These are phyloP conservation scores for Pygocentrus nattereri DNA, from an alignment of 2,797 vertebrate species.

Conservation along the genomic window DNA sequence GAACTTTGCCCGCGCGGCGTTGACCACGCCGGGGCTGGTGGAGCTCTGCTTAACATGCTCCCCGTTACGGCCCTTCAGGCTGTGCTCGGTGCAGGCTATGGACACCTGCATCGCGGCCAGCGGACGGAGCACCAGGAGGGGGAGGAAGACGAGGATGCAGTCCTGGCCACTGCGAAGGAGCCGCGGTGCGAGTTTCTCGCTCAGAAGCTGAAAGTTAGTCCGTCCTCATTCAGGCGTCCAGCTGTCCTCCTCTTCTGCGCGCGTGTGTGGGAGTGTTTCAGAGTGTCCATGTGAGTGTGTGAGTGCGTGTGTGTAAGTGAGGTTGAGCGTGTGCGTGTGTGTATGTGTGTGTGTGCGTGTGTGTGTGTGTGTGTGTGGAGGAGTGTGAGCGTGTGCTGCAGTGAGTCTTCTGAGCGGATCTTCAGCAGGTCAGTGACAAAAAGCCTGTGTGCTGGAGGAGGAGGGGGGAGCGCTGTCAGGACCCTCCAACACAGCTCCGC, in stretches of 20 bases:
- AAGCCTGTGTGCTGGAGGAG: constrained; percentile 54
- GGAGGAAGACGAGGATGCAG: constrained; percentile 37
- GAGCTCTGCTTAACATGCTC: constrained; percentile 94
- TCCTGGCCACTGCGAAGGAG: constrained; percentile 35
- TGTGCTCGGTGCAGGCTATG: constrained; percentile 98
- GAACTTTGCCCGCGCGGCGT: constrained; percentile 95
- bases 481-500: constrained; percentile 61
- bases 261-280: not conserved
- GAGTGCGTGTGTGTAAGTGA: no score
- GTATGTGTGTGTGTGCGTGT: not conserved
- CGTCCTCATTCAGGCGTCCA: not conserved
- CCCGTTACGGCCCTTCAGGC: constrained; percentile 94
- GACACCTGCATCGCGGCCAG: constrained; percentile 95
- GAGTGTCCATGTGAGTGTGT: not conserved
- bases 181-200: constrained; percentile 6
- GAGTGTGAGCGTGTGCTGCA: constrained; percentile 22
- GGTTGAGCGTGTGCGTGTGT: not conserved
- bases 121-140: constrained; percentile 4
- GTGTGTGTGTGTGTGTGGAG: not conserved
- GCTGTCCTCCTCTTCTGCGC: constrained; percentile 9
- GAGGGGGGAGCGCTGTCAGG: constrained; percentile 56
- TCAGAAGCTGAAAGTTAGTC: constrained; percentile 35
- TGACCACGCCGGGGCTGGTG: constrained; percentile 92
- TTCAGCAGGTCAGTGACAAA: constrained; percentile 56
- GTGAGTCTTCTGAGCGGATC: constrained; percentile 58